Evolutionary conservation across 2,113 vertebrate genomes (phyloP).

Genomic region (Galbula dea): DNA sequence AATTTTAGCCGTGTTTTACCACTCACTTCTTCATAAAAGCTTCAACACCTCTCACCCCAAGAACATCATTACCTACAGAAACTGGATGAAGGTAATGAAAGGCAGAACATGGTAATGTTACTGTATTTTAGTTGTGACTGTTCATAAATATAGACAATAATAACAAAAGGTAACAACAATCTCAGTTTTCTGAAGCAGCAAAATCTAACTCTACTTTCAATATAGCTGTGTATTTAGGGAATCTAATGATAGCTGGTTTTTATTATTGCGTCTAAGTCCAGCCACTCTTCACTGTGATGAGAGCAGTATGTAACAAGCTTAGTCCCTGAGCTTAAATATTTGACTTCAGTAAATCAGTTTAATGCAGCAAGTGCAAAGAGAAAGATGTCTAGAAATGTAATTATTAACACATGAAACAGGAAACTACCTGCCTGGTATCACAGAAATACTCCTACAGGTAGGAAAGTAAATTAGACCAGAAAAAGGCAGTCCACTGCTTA

Average conservation of each 20-base stretch:
- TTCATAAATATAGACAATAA: neutral
- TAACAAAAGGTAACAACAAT: neutral
- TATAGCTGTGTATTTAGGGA: neutral
- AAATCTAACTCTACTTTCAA: neutral
- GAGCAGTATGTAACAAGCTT: neutral
- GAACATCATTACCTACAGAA: neutral
- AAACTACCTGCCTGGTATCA: neutral
- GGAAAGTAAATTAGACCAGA: neutral
- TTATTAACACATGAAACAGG: fast-evolving
- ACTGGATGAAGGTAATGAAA: neutral
- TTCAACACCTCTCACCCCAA: neutral
- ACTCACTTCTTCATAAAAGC: neutral
- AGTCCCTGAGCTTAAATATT: neutral
- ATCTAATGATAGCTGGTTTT: neutral
- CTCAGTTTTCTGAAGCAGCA: neutral
- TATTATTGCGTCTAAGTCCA: neutral
- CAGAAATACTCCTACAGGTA: neutral
- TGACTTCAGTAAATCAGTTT: neutral
- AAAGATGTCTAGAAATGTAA: neutral
- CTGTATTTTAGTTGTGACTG: neutral
- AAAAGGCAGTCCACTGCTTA: neutral
- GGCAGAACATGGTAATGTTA: neutral
- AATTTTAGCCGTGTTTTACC: neutral
- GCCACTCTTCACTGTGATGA: no score
- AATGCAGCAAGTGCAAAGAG: neutral